Evolutionary conservation across 1,140 invertebrate species (phyloP).

Genomic region (Trypoxylus dichotomus): DNA sequence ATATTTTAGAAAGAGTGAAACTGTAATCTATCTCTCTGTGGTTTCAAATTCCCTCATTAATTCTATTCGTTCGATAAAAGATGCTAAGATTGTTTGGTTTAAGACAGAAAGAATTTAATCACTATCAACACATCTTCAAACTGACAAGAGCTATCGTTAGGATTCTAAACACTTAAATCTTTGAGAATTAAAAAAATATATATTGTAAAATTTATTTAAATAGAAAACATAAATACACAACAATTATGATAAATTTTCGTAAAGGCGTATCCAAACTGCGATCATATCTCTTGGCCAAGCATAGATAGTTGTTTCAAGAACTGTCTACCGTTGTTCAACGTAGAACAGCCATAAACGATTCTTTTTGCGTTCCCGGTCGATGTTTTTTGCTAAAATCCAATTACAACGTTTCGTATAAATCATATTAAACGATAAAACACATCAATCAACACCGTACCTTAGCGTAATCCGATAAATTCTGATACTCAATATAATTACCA

Average conservation of each 20-base stretch:
- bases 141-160: too few species aligned
- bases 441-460: slow-evolving; percentile 74
- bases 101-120: too few species aligned
- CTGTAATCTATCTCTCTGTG: too few species aligned
- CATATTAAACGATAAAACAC: slow-evolving; percentile 40
- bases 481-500: slow-evolving; percentile 99
- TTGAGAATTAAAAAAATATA: background rate
- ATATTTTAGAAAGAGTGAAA: too few species aligned
- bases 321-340: slow-evolving; percentile 87
- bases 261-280: background rate
- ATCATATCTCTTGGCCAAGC: slow-evolving; percentile 11
- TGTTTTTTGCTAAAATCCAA: slow-evolving; percentile 43
- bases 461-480: slow-evolving; percentile 95
- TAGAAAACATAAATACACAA: slow-evolving; percentile 21
- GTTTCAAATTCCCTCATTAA: too few species aligned
- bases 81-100: too few species aligned
- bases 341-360: slow-evolving; percentile 88
- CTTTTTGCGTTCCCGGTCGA: slow-evolving; percentile 1
- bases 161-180: too few species aligned
- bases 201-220: slow-evolving; percentile 13
- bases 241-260: background rate
- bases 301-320: slow-evolving; percentile 58
- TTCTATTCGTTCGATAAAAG: too few species aligned
- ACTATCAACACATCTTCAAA: too few species aligned
- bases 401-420: slow-evolving; percentile 65